Percentiles rank a stretch among this genome's conserved stretches.
phyloP scores from a whole-genome alignment of 2,113 vertebrate species.

The Coptodon rendalli region DNA sequence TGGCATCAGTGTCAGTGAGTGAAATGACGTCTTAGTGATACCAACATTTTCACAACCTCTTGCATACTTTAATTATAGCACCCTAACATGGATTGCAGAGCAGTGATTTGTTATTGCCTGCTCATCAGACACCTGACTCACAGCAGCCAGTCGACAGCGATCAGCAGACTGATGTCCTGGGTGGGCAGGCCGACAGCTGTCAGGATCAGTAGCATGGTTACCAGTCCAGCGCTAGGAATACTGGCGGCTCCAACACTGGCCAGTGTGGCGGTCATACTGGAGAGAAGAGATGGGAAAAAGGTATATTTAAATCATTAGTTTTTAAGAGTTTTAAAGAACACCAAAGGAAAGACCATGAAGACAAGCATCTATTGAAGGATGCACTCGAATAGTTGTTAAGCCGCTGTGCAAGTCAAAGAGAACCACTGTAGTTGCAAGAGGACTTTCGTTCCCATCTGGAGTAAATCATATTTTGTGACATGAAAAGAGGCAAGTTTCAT shows the following conservation, averaged over 20 bases:
- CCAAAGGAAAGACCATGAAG: not conserved
- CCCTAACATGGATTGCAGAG: not conserved
- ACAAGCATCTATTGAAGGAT: not conserved
- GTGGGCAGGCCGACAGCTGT: slow-evolving; percentile 81
- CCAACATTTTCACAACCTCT: not conserved
- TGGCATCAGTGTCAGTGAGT: not conserved
- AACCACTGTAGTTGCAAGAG: not conserved
- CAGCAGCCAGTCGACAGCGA: slow-evolving; percentile 84
- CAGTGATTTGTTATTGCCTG: not conserved
- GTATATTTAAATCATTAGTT: not conserved
- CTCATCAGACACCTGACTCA: slow-evolving; percentile 65
- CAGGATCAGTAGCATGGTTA: slow-evolving; percentile 82
- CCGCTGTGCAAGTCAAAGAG: not conserved
- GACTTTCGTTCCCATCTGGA: not conserved
- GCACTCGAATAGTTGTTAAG: not conserved
- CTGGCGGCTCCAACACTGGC: slow-evolving; percentile 83
- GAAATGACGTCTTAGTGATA: not conserved
- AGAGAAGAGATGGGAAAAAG: not conserved
- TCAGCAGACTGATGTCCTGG: slow-evolving; percentile 82
- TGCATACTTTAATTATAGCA: not conserved
- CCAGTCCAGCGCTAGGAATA: slow-evolving; percentile 82
- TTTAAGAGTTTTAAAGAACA: not conserved
- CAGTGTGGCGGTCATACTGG: slow-evolving; percentile 80
- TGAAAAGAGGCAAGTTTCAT: too few relatives aligned
- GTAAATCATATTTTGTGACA: not conserved